Evolutionary conservation across 2,888 invertebrate genomes (phyloP).

Genomic region (Pammene aurita): DNA sequence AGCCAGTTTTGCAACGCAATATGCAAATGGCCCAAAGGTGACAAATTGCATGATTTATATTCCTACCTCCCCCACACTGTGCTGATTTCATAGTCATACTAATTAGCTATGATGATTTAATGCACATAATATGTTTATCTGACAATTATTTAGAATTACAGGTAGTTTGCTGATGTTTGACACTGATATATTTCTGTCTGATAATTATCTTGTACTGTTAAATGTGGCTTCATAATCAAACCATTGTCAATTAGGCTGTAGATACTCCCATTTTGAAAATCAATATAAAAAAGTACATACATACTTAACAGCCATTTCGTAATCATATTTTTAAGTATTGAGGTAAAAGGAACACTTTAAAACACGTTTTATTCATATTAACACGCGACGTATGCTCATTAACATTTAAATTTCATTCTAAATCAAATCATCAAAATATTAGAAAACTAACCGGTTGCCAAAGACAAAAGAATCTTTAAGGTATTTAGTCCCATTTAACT

Average conservation of each 20-base stretch:
- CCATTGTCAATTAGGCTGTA: too few species aligned
- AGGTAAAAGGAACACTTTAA: constrained; percentile 12
- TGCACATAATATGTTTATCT: constrained; percentile 26
- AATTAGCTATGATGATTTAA: constrained; percentile 23
- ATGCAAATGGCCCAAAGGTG: constrained; percentile 21
- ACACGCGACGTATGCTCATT: constrained; percentile 1
- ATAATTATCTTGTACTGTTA: too few species aligned
- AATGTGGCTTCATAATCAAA: too few species aligned
- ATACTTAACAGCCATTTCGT: too few species aligned
- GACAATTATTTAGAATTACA: constrained; percentile 16
- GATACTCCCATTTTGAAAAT: too few species aligned
- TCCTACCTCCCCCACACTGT: constrained; percentile 16
- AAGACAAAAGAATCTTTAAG: constrained; percentile 30
- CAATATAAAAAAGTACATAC: too few species aligned
- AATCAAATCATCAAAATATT: constrained; percentile 34
- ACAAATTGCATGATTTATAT: constrained; percentile 39
- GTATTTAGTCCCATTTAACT: constrained; percentile 39
- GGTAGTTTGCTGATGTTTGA: not conserved
- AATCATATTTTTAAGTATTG: not conserved
- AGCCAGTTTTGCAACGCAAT: constrained; percentile 12
- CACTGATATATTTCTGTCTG: not conserved
- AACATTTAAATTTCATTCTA: constrained; percentile 20
- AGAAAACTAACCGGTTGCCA: constrained; percentile 16
- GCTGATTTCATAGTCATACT: constrained; percentile 24
- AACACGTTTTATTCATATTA: constrained; percentile 3